Base-by-base conservation (phyloP, 2,113 vertebrate species). In the Grallaria varia region DNA sequence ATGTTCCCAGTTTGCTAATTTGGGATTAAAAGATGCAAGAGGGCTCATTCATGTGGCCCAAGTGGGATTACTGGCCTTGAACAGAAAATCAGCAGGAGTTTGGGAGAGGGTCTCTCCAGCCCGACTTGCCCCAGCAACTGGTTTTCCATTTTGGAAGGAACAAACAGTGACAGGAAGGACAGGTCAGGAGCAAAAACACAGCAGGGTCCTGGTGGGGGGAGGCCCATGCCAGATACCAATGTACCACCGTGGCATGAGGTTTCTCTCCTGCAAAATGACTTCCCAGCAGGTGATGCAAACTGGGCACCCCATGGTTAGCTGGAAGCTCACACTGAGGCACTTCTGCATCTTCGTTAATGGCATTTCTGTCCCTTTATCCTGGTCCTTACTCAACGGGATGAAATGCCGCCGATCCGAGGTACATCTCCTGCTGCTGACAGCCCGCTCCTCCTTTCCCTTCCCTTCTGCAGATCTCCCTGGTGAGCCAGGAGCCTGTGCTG, bases 401-500 rank as follows among this genome's bases (percentile, higher is more conserved):
- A 75, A 62, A 20, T 16, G 14, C 18, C 3, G 4, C 5, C 47
- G 33, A 42, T 22, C 42, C 0, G 1, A 62, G 64, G 55, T 1
- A 3, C 2, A 0, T 21, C 21, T 73, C 60, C 75, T 77, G 22
- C 82, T 94, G n/a, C 84, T 45, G 8, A 81, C 12, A 2, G 1
- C 24, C 31, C 55, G 40, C 27, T 68, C 15, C 71, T 39, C 44
- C 37, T 52, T 73, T 39, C 44, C 37, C 55, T 42, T 80, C 60
- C 37, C 74, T 49, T 52, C 87, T 85, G 23, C 97, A 99, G 99
- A 98, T 99, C 40, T 98, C 99, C 55, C 97, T 99, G 93, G 99
- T 99, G 85, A 98, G 99, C 89, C 99, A 99, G 93, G 99, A 99
- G 95, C 99, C 99, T 0, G 98, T 99, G 87, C 97, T 99, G 69